Evolutionary conservation across 1,140 invertebrate species (phyloP).

Genomic region (Trichoplusia ni): DNA sequence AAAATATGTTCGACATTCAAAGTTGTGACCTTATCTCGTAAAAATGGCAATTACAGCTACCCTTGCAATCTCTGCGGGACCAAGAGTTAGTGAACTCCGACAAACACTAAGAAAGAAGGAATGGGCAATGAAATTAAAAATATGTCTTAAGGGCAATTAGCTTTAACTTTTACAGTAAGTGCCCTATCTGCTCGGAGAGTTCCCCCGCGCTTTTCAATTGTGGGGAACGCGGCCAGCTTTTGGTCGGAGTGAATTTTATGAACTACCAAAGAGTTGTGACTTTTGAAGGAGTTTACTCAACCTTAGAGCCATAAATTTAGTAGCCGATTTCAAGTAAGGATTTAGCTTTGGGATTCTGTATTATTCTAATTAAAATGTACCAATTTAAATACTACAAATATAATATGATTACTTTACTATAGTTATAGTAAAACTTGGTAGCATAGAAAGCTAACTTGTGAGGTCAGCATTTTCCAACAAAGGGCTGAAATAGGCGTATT

Average conservation of each 20-base stretch:
- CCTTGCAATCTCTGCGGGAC: constrained; percentile 49
- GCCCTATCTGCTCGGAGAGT: constrained; percentile 71
- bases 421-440: neutral
- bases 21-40: constrained; percentile 77
- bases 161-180: constrained; percentile 81
- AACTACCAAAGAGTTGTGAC: constrained; percentile 61
- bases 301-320: constrained; percentile 32
- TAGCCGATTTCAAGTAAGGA: too few relatives aligned
- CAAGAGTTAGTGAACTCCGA: constrained; percentile 70
- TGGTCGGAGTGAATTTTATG: constrained; percentile 76
- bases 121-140: constrained; percentile 83
- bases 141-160: constrained; percentile 84
- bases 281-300: constrained; percentile 54
- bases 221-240: constrained; percentile 72
- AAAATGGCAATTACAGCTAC: constrained; percentile 76
- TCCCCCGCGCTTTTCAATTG: constrained; percentile 78
- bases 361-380: too few relatives aligned
- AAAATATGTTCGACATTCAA: constrained; percentile 77
- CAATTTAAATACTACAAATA: too few relatives aligned
- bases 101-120: constrained; percentile 77
- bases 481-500: constrained; percentile 61
- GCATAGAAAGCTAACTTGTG: constrained; percentile 20
- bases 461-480: constrained; percentile 38
- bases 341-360: too few relatives aligned
- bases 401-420: neutral